These are phyloP conservation scores for Hyppa rectilinea DNA, from an alignment of 2,888 invertebrate species.

Conservation along the genomic window DNA sequence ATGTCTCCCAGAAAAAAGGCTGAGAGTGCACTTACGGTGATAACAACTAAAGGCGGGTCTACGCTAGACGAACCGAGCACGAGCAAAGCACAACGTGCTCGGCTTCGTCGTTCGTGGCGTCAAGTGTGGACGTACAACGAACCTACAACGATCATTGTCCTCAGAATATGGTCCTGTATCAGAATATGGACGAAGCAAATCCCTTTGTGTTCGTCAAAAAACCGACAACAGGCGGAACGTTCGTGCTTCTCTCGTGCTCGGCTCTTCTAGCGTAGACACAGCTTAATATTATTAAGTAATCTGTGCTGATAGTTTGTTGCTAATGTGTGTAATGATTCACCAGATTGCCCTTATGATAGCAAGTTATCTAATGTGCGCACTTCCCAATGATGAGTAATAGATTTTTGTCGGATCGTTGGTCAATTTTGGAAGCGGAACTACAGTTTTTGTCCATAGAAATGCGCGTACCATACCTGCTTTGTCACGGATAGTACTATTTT, in stretches of 20 bases:
- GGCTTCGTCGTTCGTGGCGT: too few species aligned
- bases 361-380: constrained; percentile 38
- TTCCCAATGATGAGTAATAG: constrained; percentile 20
- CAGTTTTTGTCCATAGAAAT: not conserved
- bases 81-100: too few species aligned
- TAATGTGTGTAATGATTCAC: constrained; percentile 37
- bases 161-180: too few species aligned
- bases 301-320: constrained; percentile 18
- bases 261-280: too few species aligned
- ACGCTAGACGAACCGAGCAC: too few species aligned
- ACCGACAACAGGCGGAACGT: too few species aligned
- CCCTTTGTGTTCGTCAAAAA: too few species aligned
- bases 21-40: constrained; percentile 19
- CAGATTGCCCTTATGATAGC: constrained; percentile 17
- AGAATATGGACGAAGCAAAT: too few species aligned
- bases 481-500: not conserved
- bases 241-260: too few species aligned
- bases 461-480: not conserved
- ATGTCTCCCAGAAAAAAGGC: constrained; percentile 15
- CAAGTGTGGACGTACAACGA: too few species aligned
- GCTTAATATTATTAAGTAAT: constrained; percentile 28
- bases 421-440: constrained; percentile 4
- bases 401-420: constrained; percentile 7
- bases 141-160: too few species aligned
- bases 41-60: too few species aligned